Evolutionary conservation across 1,140 invertebrate species (phyloP).

Genomic region (Cydia amplana): DNA sequence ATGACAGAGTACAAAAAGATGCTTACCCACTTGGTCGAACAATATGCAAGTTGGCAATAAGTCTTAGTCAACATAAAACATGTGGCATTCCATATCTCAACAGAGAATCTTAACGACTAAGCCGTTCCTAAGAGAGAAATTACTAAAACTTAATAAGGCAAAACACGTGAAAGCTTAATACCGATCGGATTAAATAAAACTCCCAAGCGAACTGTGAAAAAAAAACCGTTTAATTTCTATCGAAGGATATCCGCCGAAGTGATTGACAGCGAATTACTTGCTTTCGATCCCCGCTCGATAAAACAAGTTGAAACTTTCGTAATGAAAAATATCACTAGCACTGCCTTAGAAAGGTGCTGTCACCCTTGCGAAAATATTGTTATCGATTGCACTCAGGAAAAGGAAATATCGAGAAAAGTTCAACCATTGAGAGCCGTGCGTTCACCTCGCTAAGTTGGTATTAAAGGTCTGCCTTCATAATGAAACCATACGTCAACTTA

Average conservation of each 20-base stretch:
- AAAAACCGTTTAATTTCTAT: slow-evolving; percentile 25
- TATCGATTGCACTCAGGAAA: slow-evolving; percentile 51
- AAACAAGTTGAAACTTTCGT: slow-evolving; percentile 36
- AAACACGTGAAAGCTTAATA: slow-evolving; percentile 17
- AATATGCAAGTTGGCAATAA: neutral
- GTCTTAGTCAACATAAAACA: neutral
- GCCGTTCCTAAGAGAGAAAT: neutral
- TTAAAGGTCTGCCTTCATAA: neutral
- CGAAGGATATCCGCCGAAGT: slow-evolving; percentile 29
- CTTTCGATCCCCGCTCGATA: slow-evolving; percentile 14
- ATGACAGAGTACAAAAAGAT: neutral
- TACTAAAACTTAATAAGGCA: slow-evolving; percentile 2
- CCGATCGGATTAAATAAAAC: slow-evolving; percentile 22
- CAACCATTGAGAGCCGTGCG: slow-evolving; percentile 41
- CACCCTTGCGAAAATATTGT: slow-evolving; percentile 48
- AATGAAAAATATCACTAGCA: slow-evolving; percentile 41
- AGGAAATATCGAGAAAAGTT: slow-evolving; percentile 50
- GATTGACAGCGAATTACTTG: slow-evolving; percentile 29
- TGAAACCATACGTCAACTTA: neutral
- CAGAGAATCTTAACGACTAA: neutral
- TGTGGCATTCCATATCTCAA: neutral
- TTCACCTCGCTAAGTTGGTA: slow-evolving; percentile 41
- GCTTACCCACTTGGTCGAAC: neutral
- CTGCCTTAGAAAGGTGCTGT: slow-evolving; percentile 41
- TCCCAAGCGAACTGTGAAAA: slow-evolving; percentile 6